These are phyloP conservation scores for Embiotoca jacksoni DNA, from an alignment of 2,113 vertebrate genomes.

Conservation along the genomic window DNA sequence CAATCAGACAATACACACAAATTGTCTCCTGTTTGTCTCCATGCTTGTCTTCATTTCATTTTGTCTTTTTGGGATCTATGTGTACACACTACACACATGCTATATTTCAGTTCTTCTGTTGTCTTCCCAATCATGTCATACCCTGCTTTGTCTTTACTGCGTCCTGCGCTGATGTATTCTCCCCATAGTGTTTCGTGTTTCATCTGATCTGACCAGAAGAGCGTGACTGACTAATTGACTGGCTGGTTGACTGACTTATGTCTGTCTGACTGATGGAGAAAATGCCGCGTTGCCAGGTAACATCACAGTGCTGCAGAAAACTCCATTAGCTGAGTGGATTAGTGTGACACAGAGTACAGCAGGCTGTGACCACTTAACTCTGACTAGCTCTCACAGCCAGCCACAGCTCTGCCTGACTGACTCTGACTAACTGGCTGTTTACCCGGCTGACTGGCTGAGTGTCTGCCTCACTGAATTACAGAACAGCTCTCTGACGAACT, in stretches of 20 bases:
- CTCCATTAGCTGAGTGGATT: constrained; percentile 77
- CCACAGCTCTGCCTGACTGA: constrained; percentile 27
- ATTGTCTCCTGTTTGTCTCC: background rate
- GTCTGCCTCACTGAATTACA: constrained; percentile 29
- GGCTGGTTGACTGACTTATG: constrained; percentile 44
- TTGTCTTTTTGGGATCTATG: too few relatives aligned
- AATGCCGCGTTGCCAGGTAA: constrained; percentile 63
- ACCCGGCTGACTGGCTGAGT: constrained; percentile 34
- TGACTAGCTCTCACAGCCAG: constrained; percentile 44
- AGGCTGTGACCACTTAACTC: constrained; percentile 63
- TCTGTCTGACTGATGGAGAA: constrained; percentile 32
- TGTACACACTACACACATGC: too few relatives aligned
- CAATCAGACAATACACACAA: background rate
- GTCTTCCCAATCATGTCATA: background rate
- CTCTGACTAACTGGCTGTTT: constrained; percentile 48
- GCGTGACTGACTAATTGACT: constrained; percentile 46
- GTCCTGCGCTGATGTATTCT: constrained; percentile 1
- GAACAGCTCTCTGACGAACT: background rate
- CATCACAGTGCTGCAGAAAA: constrained; percentile 55
- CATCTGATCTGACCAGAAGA: constrained; percentile 50
- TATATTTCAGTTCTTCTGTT: background rate
- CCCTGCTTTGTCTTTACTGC: constrained; percentile 6
- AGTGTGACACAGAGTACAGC: constrained; percentile 55
- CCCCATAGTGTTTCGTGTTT: constrained; percentile 24
- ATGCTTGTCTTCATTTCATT: background rate